A percentile compares a stretch with the other conserved stretches of the same genome.
phyloP scores from a whole-genome alignment of 2,113 vertebrate species.

The Pycnonotus jocosus region DNA sequence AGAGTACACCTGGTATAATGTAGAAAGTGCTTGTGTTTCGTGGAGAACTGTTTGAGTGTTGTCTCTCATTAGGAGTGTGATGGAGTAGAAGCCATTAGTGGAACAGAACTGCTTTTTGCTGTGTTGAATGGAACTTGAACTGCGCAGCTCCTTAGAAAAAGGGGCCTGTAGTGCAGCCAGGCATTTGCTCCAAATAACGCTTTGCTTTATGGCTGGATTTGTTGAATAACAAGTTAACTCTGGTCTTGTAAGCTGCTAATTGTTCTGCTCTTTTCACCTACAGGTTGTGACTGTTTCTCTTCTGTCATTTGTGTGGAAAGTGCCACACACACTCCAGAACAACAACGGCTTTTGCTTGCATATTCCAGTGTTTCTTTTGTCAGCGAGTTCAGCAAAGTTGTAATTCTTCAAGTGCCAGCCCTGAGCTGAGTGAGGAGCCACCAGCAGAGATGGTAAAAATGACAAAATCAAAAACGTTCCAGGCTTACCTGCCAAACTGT shows the following conservation, averaged over 20 bases:
- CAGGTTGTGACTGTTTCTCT: conserved; percentile 86
- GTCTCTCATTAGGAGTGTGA: neutral
- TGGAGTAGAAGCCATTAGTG: neutral
- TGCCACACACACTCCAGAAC: conserved; percentile 89
- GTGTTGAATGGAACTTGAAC: neutral
- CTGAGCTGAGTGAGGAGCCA: conserved; percentile 82
- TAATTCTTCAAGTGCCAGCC: conserved; percentile 84
- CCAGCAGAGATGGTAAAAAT: conserved; percentile 96
- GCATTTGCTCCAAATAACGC: neutral
- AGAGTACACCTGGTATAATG: neutral
- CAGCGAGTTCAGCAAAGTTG: conserved; percentile 91
- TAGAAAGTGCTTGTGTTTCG: neutral
- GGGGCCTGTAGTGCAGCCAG: neutral
- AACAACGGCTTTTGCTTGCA: conserved; percentile 94
- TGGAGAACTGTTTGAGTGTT: neutral
- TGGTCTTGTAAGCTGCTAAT: neutral
- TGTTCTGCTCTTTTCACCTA: neutral
- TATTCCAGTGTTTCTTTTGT: conserved; percentile 94
- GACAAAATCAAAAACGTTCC: conserved; percentile 99
- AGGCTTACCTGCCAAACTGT: conserved; percentile 94
- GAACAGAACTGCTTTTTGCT: neutral
- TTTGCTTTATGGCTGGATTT: neutral
- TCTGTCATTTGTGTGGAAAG: conserved; percentile 87
- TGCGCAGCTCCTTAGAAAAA: neutral
- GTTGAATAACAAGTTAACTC: neutral